Evolutionary conservation across 2,113 vertebrate species (phyloP), one percentile per base, ranked within the genome.

Genomic region (Syrmaticus mikado): DNA sequence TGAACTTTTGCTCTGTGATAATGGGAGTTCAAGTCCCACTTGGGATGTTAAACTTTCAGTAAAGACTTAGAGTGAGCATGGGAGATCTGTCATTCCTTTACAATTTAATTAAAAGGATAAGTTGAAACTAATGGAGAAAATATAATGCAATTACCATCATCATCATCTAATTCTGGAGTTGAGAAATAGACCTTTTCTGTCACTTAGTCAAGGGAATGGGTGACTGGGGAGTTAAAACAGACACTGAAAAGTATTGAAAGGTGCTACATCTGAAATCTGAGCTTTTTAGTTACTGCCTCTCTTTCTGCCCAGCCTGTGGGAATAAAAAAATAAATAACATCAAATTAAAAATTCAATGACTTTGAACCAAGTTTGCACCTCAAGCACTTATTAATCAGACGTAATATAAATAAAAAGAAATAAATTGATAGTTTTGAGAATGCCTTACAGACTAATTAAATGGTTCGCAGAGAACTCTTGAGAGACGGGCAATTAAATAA

Each of bases 1-100:
- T 96, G 96, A 97, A 97, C 97, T 97, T 97, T 93, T 93, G 83
- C 74, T 97, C 80, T 64, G 53, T 87, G 77, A 91, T 90, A 90
- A 94, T 92, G 83, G 25, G 72, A 94, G 95, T 96, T 95, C 89
- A 93, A 30, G 25, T 81, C 90, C 85, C 91, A 92, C 64, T 93
- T 83, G 84, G 77, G 87, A 92, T 64, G 74, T 43, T 91, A 81
- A 96, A 96, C 94, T 92, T 92, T 76, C 70, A 82, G 28, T 82
- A 68, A 90, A 97, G 84, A 85, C 71, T 81, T 90, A 87, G 78
- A 34, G 10, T 19, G 60, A 95, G 45, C 46, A 76, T 52, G 84
- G 70, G 91, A 17, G 80, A 95, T 70, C 58, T 95, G 90, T 85
- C 87, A 90, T 90, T 91, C 89, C 55, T 95, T 86, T 91, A 88